Base-by-base conservation (phyloP, 2,888 invertebrate genomes). In the Xanthia icteritia region DNA sequence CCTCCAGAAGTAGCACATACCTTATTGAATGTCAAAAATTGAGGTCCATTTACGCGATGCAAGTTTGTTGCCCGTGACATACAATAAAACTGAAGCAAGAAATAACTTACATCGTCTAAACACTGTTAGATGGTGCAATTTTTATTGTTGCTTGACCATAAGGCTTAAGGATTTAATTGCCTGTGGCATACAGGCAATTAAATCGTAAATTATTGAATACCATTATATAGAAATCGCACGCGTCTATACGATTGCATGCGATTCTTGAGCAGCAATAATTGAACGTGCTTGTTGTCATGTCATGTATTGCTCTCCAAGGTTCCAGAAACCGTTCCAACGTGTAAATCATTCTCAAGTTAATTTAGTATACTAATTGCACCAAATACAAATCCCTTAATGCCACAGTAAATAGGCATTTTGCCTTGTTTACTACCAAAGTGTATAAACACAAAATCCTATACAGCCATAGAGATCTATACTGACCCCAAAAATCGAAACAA, bases 401-500 rank as follows among this genome's bases (percentile, higher is more conserved):
- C n/a, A 48, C n/a, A 20, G 39, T 66, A 58, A 66, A 70, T 69
- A 63, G 48, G 36, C 42, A 60, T 68, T 74, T 51, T 27, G 27
- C 23, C 36, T 23, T 51, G 4, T 68, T 56, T 69, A 56, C 36
- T 36, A 56, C 36, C 48, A 17, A 42, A 45, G 13, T 36, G 36
- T n/a, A 75, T 20, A 73, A 83, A 70, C 48, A 73, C 20, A 64
- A 73, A 73, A 15, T 1, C 65, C 8, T 15, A 13, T n/a, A 60
- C 20, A 67, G 11, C 39, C 63, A 39, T 58, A 71, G 63, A 51
- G 9, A 65, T 76, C 61, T 60, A 63, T 58, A 70, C 31, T 36
- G 20, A 68, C 60, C 76, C 76, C 72, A 39, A 80, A 83, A 74
- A 81, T 84, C 67, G 70, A 76, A 81, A 84, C 70, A 48, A 45